A percentile compares a stretch with the other conserved stretches of the same genome.
phyloP scores from a whole-genome alignment of 2,113 vertebrate genomes.

The Actinemys pallida region DNA sequence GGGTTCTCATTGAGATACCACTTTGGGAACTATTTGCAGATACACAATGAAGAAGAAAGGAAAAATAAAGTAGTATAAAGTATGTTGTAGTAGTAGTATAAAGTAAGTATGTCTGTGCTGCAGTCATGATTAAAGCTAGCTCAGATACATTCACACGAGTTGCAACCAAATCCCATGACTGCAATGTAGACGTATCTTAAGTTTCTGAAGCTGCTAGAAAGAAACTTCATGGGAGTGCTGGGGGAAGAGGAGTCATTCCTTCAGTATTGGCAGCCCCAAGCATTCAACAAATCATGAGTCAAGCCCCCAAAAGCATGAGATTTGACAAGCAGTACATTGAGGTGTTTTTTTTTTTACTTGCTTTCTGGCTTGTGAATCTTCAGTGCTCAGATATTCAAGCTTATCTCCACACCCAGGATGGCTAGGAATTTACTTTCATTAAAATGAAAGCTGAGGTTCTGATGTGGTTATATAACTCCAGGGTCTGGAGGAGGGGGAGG shows the following conservation, averaged over 20 bases:
- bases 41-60: background rate
- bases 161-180: background rate
- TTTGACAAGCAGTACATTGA: background rate
- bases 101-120: background rate
- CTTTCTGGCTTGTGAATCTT: background rate
- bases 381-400: background rate
- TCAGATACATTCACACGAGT: background rate
- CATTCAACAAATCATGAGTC: background rate
- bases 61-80: background rate
- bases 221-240: background rate
- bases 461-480: background rate
- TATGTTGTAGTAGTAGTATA: too few relatives aligned
- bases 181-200: background rate
- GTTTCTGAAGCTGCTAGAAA: background rate
- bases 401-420: background rate
- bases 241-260: background rate
- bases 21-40: background rate
- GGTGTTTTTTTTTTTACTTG: background rate
- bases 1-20: background rate
- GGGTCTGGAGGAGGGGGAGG: background rate
- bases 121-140: background rate
- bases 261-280: background rate
- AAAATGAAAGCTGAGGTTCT: background rate
- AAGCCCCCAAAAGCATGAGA: background rate
- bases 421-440: background rate